Conservation (phyloP, 1,140 invertebrate species). For the Sitophilus oryzae region DNA sequence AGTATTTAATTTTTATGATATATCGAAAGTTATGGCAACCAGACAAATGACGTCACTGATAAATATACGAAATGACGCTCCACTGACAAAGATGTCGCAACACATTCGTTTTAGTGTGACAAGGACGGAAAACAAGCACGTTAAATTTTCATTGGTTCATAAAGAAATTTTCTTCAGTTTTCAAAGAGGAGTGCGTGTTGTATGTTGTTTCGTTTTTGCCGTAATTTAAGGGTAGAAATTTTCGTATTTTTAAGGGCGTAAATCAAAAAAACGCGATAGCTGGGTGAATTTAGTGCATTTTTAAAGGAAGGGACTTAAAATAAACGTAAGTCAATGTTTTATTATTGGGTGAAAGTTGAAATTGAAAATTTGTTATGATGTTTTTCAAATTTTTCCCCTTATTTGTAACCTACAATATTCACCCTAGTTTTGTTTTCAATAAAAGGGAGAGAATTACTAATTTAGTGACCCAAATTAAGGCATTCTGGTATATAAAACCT, state of each 20-base stretch:
- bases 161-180: not conserved
- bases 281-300: not conserved
- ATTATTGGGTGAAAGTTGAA: not conserved
- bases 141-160: not conserved
- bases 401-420: not conserved
- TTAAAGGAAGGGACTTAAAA: not conserved
- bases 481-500: too few relatives aligned
- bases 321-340: not conserved
- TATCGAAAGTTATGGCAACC: not conserved
- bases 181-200: too few relatives aligned
- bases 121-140: not conserved
- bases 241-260: slow-evolving; percentile 3
- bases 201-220: too few relatives aligned
- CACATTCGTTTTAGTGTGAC: not conserved
- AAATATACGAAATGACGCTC: slow-evolving; percentile 2
- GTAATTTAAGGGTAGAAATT: not conserved
- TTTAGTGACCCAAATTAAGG: too few relatives aligned
- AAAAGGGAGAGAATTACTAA: too few relatives aligned
- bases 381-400: not conserved
- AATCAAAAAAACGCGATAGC: not conserved
- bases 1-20: not conserved
- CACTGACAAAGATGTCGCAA: not conserved
- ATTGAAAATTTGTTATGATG: too few relatives aligned
- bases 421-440: too few relatives aligned
- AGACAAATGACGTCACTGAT: not conserved